A percentile compares a stretch with the other conserved stretches of the same genome.
These are phyloP conservation scores for Pagrus major DNA, from an alignment of 2,113 vertebrate genomes.

Conservation along the genomic window DNA sequence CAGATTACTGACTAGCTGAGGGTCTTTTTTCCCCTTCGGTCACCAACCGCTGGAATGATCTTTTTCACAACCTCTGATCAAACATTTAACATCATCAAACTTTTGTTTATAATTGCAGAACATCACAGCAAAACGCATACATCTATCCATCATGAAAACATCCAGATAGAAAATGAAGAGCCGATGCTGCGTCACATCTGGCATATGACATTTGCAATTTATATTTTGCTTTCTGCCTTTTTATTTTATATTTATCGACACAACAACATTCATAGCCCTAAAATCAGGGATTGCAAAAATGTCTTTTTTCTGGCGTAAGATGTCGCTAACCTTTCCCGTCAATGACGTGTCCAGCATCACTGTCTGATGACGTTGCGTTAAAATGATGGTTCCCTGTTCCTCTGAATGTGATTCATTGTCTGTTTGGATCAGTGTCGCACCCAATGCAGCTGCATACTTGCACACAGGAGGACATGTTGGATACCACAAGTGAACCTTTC, in stretches of 20 bases:
- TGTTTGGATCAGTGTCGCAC: not conserved
- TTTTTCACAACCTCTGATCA: slow-evolving; percentile 9
- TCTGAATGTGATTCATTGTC: slow-evolving; percentile 49
- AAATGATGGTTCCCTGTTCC: slow-evolving; percentile 34
- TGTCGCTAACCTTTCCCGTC: not conserved
- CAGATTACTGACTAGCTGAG: slow-evolving; percentile 53
- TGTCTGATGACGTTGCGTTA: not conserved
- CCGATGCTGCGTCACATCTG: not conserved
- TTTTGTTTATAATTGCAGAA: not conserved
- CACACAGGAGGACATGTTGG: slow-evolving; percentile 1
- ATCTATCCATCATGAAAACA: not conserved
- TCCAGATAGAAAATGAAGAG: not conserved
- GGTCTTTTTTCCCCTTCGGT: slow-evolving; percentile 45
- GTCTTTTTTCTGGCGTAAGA: not conserved
- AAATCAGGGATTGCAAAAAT: not conserved
- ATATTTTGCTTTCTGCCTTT: not conserved
- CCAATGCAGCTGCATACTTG: not conserved
- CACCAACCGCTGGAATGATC: slow-evolving; percentile 8
- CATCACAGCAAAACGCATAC: not conserved
- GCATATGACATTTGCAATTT: not conserved
- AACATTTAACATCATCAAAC: not conserved
- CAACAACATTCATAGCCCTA: not conserved
- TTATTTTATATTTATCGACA: not conserved
- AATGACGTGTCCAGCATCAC: slow-evolving; percentile 3
- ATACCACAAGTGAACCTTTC: not conserved